A percentile compares a stretch with the other conserved stretches of the same genome.
phyloP scores from a whole-genome alignment of 2,888 invertebrate species.

The Orthosia incerta region DNA sequence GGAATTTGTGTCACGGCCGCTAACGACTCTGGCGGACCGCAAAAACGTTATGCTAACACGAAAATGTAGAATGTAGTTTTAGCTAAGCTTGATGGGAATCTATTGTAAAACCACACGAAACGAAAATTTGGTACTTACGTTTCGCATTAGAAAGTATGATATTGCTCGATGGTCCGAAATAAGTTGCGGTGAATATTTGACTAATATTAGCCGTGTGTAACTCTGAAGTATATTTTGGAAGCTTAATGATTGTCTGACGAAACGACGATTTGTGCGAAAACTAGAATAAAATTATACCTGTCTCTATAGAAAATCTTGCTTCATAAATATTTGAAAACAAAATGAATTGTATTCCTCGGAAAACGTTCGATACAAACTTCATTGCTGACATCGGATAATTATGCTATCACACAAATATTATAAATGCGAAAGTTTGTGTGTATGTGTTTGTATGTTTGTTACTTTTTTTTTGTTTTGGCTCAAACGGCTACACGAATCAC shows the following conservation, averaged over 20 bases:
- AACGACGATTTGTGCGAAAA: background rate
- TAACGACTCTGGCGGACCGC: constrained; percentile 59
- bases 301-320: background rate
- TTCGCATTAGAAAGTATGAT: constrained; percentile 50
- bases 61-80: constrained; percentile 34
- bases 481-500: too few relatives aligned
- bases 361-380: background rate
- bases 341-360: background rate
- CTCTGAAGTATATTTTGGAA: background rate
- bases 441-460: too few relatives aligned
- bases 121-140: constrained; percentile 21
- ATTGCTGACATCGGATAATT: constrained; percentile 9
- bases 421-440: too few relatives aligned
- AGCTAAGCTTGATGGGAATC: constrained; percentile 20
- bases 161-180: constrained; percentile 22
- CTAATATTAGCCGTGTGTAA: constrained; percentile 12
- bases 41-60: constrained; percentile 53
- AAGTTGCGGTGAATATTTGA: constrained; percentile 22
- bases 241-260: background rate
- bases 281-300: background rate
- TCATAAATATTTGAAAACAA: background rate
- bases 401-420: too few relatives aligned
- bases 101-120: constrained; percentile 34
- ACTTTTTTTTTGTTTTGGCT: too few relatives aligned
- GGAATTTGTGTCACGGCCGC: constrained; percentile 70